These are phyloP conservation scores for Pongo pygmaeus DNA, from an alignment of 2,113 vertebrate species.

Conservation along the genomic window DNA sequence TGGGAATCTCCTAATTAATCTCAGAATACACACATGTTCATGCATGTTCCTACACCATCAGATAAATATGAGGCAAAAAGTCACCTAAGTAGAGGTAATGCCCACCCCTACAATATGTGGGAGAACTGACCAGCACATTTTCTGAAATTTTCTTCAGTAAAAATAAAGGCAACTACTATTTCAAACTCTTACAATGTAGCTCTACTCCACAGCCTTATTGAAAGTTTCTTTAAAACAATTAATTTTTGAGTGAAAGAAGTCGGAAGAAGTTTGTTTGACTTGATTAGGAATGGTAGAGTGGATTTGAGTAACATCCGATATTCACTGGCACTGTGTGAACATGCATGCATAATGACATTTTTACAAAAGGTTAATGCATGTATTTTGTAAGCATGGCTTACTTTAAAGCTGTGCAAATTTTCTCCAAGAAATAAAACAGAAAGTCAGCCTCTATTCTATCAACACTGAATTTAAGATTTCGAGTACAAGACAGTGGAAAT, in stretches of 20 bases:
- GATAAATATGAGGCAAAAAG: not conserved
- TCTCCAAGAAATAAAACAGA: conserved; percentile 35
- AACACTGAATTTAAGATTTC: conserved; percentile 40
- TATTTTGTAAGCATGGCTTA: conserved; percentile 72
- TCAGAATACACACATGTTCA: not conserved
- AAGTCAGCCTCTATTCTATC: conserved; percentile 16
- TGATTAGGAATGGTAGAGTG: conserved; percentile 54
- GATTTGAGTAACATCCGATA: conserved; percentile 61
- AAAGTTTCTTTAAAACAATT: conserved; percentile 42
- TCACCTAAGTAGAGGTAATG: not conserved
- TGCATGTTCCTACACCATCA: not conserved
- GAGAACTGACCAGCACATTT: not conserved
- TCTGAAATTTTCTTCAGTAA: conserved; percentile 7
- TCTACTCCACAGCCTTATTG: conserved; percentile 4
- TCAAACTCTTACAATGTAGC: not conserved
- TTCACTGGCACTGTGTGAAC: conserved; percentile 52
- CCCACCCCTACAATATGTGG: not conserved
- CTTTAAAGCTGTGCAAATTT: conserved; percentile 65
- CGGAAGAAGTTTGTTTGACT: conserved; percentile 60
- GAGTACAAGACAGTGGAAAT: conserved; percentile 7
- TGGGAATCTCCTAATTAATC: not conserved
- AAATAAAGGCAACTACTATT: conserved; percentile 22
- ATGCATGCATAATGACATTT: conserved; percentile 67
- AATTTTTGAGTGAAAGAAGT: conserved; percentile 49
- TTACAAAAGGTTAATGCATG: conserved; percentile 74